Conservation (phyloP, 2,888 invertebrate genomes). For the Eumerus sabulonum region DNA sequence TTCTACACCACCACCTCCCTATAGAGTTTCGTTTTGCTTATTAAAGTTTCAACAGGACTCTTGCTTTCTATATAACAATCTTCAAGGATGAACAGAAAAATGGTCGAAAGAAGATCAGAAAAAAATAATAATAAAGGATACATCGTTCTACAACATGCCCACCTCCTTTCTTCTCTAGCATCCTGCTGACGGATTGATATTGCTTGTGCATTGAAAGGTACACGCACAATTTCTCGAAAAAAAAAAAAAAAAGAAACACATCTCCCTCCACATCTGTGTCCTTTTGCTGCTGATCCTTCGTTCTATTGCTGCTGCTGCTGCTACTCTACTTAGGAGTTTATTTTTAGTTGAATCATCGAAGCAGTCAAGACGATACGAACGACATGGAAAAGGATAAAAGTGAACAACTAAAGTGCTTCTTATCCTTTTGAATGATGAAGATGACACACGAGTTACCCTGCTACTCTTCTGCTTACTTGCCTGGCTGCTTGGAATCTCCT, state of each 20-base stretch:
- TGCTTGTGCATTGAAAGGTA: constrained; percentile 67
- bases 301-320: constrained; percentile 24
- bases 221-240: constrained; percentile 53
- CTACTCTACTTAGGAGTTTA: constrained; percentile 23
- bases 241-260: constrained; percentile 34
- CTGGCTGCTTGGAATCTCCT: not conserved
- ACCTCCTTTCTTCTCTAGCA: constrained; percentile 9
- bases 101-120: constrained; percentile 32
- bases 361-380: constrained; percentile 39
- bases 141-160: constrained; percentile 24
- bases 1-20: constrained; percentile 59
- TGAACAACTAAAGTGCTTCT: constrained; percentile 66
- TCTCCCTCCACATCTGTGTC: constrained; percentile 2
- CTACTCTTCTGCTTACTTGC: too few species aligned
- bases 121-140: constrained; percentile 28
- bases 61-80: constrained; percentile 41
- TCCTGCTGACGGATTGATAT: constrained; percentile 63
- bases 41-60: constrained; percentile 65
- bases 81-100: constrained; percentile 50
- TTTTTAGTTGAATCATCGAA: constrained; percentile 65
- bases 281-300: constrained; percentile 60
- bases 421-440: constrained; percentile 63
- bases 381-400: constrained; percentile 52
- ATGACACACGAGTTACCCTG: constrained; percentile 18
- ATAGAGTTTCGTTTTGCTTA: constrained; percentile 62